Conservation (phyloP, 2,888 invertebrate genomes). For the Noctua pronuba region DNA sequence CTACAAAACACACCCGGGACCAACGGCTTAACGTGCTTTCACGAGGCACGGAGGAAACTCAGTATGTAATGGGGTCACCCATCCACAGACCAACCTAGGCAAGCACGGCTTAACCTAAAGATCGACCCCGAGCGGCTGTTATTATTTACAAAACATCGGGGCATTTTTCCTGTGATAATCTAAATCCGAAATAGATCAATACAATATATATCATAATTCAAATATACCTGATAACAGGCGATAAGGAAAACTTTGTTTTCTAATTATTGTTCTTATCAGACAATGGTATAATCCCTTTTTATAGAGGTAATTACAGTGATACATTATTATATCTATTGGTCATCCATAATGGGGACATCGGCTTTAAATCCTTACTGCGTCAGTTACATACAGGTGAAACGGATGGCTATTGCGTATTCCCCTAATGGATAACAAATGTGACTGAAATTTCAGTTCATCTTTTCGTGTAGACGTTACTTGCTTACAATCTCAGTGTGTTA, state of each 20-base stretch:
- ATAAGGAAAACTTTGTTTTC: conserved; percentile 22
- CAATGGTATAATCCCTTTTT: conserved; percentile 11
- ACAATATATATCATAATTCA: not conserved
- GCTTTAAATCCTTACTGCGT: not conserved
- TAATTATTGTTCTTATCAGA: conserved; percentile 21
- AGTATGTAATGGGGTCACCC: no score
- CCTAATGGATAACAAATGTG: not conserved
- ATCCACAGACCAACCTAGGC: no score
- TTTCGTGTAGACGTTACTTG: not conserved
- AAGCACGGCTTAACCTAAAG: no score
- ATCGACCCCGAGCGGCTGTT: no score
- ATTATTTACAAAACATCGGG: no score
- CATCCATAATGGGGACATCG: not conserved
- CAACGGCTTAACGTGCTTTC: no score
- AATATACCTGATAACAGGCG: not conserved
- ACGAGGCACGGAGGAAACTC: no score
- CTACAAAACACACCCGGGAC: no score
- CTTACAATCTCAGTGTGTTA: no score
- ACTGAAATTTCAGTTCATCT: not conserved
- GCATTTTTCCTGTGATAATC: not conserved
- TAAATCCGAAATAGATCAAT: conserved; percentile 3
- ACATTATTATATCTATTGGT: not conserved
- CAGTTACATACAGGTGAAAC: not conserved
- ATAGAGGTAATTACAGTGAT: not conserved
- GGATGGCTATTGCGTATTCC: not conserved